Evolutionary conservation across 2,113 vertebrate genomes (phyloP).

Genomic region (Neolamprologus longior): DNA sequence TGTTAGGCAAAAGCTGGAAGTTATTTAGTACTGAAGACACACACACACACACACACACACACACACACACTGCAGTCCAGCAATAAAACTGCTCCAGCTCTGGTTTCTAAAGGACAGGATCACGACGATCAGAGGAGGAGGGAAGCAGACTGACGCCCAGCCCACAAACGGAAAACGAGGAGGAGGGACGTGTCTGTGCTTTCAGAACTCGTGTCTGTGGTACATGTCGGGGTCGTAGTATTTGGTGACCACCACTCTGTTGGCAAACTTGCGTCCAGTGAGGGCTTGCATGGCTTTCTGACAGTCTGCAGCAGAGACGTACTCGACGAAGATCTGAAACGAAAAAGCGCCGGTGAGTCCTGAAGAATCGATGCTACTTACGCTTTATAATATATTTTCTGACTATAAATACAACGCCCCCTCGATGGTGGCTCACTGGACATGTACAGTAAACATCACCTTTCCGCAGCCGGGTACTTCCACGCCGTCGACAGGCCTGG

Average conservation of each 20-base stretch:
- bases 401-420: fast-evolving
- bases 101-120: neutral
- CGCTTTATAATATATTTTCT: fast-evolving
- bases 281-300: conserved; percentile 76
- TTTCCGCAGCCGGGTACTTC: conserved; percentile 75
- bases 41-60: neutral
- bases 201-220: conserved; percentile 73
- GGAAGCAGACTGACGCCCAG: neutral
- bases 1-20: neutral
- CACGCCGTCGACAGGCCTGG: conserved; percentile 66
- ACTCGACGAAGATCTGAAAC: conserved; percentile 74
- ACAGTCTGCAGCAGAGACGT: conserved; percentile 69
- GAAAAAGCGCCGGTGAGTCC: neutral
- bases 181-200: neutral
- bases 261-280: conserved; percentile 75
- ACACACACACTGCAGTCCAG: conserved; percentile 11
- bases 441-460: neutral
- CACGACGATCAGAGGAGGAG: conserved; percentile 13
- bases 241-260: conserved; percentile 76
- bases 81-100: neutral
- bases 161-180: neutral
- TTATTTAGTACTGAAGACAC: conserved; percentile 7
- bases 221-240: conserved; percentile 75
- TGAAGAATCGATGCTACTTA: neutral
- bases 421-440: neutral